Conservation (phyloP, 2,888 invertebrate species). For the Oeneis ivallda region DNA sequence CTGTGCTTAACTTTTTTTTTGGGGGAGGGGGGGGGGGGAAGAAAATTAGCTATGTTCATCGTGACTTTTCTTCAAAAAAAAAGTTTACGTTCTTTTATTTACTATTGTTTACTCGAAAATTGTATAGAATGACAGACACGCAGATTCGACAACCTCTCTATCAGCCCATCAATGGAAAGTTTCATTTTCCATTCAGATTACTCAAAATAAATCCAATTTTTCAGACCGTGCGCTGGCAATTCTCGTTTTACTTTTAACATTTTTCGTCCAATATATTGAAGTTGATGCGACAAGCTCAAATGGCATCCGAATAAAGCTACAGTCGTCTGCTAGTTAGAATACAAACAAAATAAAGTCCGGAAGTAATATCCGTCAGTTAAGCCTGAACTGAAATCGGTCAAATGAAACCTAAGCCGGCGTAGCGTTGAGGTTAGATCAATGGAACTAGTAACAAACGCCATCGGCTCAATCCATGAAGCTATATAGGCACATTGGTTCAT, state of each 20-base stretch:
- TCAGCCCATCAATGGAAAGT: no score
- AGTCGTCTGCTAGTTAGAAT: neutral
- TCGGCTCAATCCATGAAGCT: slow-evolving; percentile 46
- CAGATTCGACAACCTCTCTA: no score
- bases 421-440: slow-evolving; percentile 41
- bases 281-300: slow-evolving; percentile 4
- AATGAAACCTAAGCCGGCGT: slow-evolving; percentile 32
- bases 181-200: no score
- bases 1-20: no score
- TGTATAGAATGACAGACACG: no score
- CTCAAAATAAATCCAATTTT: no score
- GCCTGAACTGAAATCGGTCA: slow-evolving; percentile 32
- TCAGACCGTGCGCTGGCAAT: neutral
- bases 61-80: no score
- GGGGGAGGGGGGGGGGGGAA: no score
- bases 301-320: neutral
- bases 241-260: neutral
- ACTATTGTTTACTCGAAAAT: no score
- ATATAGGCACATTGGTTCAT: slow-evolving; percentile 43
- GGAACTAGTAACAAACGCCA: slow-evolving; percentile 40
- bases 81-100: no score
- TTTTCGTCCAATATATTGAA: neutral
- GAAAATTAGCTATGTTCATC: no score
- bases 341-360: slow-evolving; percentile 18
- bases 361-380: slow-evolving; percentile 26